These are phyloP conservation scores for Drosophila navojoa DNA, from an alignment of 1,140 invertebrate species.

Conservation along the genomic window DNA sequence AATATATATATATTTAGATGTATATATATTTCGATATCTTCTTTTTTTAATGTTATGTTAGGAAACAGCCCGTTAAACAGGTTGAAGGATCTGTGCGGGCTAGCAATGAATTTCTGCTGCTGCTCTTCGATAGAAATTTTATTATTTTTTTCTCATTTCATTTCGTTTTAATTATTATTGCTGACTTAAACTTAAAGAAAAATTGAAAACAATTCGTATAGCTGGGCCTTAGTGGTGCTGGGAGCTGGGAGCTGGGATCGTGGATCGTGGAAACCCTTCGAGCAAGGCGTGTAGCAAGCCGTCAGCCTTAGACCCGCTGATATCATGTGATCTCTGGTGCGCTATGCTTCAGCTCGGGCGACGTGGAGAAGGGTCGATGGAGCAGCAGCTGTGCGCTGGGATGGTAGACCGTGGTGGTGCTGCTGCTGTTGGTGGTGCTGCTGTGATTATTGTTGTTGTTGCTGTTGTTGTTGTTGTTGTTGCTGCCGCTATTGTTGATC, in stretches of 20 bases:
- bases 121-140: neutral
- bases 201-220: conserved; percentile 80
- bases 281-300: conserved; percentile 17
- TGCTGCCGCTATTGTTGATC: conserved; percentile 33
- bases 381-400: conserved; percentile 83
- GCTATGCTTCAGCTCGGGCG: conserved; percentile 74
- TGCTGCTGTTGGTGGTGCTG: conserved; percentile 24
- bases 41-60: conserved; percentile 12
- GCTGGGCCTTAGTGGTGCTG: conserved; percentile 63
- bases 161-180: conserved; percentile 34
- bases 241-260: conserved; percentile 6
- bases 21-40: conserved; percentile 22
- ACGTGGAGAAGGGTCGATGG: conserved; percentile 85
- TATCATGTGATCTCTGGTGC: conserved; percentile 85
- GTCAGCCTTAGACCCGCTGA: conserved; percentile 59
- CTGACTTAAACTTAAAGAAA: conserved; percentile 65
- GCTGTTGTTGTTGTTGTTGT: conserved; percentile 32
- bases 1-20: conserved; percentile 11
- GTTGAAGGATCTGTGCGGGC: neutral
- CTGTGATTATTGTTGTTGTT: conserved; percentile 23
- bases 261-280: conserved; percentile 37
- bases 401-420: conserved; percentile 60
- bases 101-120: conserved; percentile 3
- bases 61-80: conserved; percentile 17
- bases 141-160: neutral